A percentile compares a stretch with the other conserved stretches of the same genome.
Conservation (phyloP, 2,797 vertebrate genomes). For the Lagorchestes hirsutus region DNA sequence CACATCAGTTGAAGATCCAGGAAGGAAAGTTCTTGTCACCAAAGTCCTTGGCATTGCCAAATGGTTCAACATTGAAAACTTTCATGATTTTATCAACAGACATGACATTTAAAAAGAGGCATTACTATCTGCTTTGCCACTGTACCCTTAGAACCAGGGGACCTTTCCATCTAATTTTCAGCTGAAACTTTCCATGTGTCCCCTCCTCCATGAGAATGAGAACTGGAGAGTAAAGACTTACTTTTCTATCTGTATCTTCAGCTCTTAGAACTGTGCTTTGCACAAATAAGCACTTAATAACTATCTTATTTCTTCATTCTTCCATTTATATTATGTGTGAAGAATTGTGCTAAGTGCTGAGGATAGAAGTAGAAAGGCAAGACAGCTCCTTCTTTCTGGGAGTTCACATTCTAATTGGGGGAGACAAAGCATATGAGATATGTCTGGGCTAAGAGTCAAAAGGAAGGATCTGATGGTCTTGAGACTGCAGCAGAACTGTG, state of each 20-base stretch:
- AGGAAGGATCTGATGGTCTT: neutral
- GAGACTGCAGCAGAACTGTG: neutral
- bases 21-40: neutral
- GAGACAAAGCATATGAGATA: neutral
- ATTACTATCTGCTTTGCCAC: neutral
- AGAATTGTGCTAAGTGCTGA: neutral
- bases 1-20: neutral
- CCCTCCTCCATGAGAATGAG: neutral
- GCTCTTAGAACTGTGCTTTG: neutral
- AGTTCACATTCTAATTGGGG: neutral
- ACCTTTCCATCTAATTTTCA: neutral
- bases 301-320: neutral
- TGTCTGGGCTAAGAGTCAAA: neutral
- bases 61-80: neutral
- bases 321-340: neutral
- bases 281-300: neutral
- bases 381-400: neutral
- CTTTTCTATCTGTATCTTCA: neutral
- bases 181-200: neutral
- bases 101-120: neutral
- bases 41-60: neutral
- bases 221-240: neutral
- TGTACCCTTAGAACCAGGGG: neutral
- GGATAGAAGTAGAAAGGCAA: neutral
- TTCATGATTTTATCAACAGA: neutral